Evolutionary conservation across 2,797 vertebrate genomes (phyloP), one percentile per base, ranked within the genome.

Genomic region (Coregonus sp.): DNA sequence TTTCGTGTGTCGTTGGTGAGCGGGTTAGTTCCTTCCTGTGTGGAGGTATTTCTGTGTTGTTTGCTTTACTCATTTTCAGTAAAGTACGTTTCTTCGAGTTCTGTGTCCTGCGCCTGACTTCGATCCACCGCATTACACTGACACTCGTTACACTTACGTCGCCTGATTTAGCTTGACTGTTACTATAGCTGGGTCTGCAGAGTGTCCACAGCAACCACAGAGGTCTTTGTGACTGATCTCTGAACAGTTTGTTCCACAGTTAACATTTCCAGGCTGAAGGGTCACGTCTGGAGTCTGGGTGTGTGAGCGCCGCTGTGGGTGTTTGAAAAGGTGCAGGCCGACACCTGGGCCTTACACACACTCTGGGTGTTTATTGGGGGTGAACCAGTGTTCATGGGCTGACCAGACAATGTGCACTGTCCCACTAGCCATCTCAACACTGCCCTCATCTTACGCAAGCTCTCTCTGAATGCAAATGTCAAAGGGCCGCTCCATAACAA

Each of bases 371-470:
- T 90, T 84, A 84, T 70, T 59, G 67, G 86, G 85, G 87, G 89
- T 92, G 76, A 91, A 65, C 14, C 1, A 79, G 84, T 88, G 89
- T 88, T 92, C 89, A 91, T 72, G 88, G 90, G 86, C 80, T 87
- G 84, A 81, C 72, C 69, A 73, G 73, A 80, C 82, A 88, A 91
- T 79, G 77, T 80, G 76, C 80, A 79, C 79, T 73, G 84, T 74
- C 84, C 86, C 85, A 78, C 88, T 79, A 81, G 79, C 80, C 72
- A 83, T 80, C 70, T 78, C 80, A 76, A 86, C 81, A 82, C 76
- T 52, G 51, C 59, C 35, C 37, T 31, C 65, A 70, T 76, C 80
- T 80, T 80, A 77, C 84, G 82, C 85, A 84, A 87, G 84, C 85
- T 86, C 81, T 65, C 35, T 72, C 79, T 80, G 80, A 84, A 85